These are phyloP conservation scores for Tubulanus polymorphus DNA, from an alignment of 2,888 invertebrate genomes.

Conservation along the genomic window DNA sequence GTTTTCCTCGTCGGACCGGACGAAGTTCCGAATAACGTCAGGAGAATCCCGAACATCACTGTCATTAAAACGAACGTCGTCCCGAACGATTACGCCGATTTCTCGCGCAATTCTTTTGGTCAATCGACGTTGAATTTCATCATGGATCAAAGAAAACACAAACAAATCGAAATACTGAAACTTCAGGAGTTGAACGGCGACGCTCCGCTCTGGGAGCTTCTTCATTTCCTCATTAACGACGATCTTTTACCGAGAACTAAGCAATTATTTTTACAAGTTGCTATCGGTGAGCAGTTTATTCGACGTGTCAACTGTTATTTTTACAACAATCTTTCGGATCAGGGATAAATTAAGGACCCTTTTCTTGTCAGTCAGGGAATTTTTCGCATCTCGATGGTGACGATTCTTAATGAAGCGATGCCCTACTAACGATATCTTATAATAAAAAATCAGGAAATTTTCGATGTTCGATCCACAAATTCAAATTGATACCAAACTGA, in stretches of 20 bases:
- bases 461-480: no score
- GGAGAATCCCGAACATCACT: constrained; percentile 7
- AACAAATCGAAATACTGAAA: constrained; percentile 34
- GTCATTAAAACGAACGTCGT: constrained; percentile 31
- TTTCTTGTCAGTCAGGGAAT: no score
- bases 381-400: no score
- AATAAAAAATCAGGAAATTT: no score
- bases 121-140: constrained; percentile 43
- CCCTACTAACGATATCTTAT: no score
- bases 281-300: constrained; percentile 45
- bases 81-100: constrained; percentile 46
- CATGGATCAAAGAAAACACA: constrained; percentile 27
- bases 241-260: constrained; percentile 29
- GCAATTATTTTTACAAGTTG: constrained; percentile 37
- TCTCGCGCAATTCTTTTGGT: constrained; percentile 40
- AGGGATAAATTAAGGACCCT: no score
- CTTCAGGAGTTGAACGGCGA: constrained; percentile 28
- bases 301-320: no score
- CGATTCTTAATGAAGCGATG: no score
- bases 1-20: constrained; percentile 31
- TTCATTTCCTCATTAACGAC: constrained; percentile 42
- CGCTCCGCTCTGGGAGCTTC: constrained; percentile 33
- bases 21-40: constrained; percentile 10
- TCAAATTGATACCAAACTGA: no score
- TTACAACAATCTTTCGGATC: no score